phyloP scores from a whole-genome alignment of 2,797 vertebrate genomes.

The Sebastes oblongus region DNA sequence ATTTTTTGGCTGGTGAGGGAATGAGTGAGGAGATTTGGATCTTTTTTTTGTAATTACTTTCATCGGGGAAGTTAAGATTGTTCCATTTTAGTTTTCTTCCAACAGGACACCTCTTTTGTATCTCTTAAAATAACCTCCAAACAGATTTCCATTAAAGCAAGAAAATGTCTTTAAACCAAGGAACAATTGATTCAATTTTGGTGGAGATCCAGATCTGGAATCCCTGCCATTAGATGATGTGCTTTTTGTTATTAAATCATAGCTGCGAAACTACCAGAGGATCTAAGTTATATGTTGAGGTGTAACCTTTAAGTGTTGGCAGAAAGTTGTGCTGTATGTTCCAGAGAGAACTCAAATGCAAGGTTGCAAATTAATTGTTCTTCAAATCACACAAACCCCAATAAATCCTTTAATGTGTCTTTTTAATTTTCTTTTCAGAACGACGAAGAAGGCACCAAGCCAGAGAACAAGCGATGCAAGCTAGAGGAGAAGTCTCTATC shows the following conservation, averaged over 20 bases:
- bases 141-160: slow-evolving; percentile 26
- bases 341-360: not conserved
- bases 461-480: slow-evolving; percentile 93
- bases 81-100: not conserved
- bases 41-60: not conserved
- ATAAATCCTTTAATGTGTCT: not conserved
- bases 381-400: not conserved
- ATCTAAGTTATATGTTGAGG: not conserved
- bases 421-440: slow-evolving; percentile 77
- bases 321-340: not conserved
- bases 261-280: not conserved
- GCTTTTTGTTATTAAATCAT: not conserved
- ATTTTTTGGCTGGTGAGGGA: too few species aligned
- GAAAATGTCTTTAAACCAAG: slow-evolving; percentile 18
- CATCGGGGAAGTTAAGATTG: not conserved
- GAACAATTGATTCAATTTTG: slow-evolving; percentile 31
- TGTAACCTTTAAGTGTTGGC: not conserved
- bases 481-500: slow-evolving; percentile 89
- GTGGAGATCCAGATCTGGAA: slow-evolving; percentile 14
- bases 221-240: not conserved
- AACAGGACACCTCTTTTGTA: not conserved
- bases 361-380: not conserved
- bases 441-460: slow-evolving; percentile 89
- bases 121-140: slow-evolving; percentile 1
- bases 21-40: too few species aligned